phyloP scores from a whole-genome alignment of 2,888 invertebrate species.

The Tenthredo scrophulariae region DNA sequence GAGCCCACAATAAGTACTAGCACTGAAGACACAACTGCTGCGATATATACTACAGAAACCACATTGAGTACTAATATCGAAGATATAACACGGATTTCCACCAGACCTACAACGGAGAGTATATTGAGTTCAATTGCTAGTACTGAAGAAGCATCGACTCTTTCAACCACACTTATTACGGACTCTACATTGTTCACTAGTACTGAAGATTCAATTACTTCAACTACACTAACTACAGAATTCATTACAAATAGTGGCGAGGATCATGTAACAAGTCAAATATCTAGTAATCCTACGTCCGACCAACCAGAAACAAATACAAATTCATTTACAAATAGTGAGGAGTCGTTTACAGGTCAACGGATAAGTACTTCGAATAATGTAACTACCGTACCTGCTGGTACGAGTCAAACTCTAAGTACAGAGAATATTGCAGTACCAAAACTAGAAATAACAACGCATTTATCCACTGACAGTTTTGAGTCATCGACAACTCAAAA shows the following conservation, averaged over 20 bases:
- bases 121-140: conserved; percentile 6
- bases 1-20: conserved; percentile 17
- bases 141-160: conserved; percentile 35
- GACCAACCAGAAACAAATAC: conserved; percentile 59
- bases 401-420: not conserved
- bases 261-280: not conserved
- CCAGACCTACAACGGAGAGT: conserved; percentile 37
- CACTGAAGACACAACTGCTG: conserved; percentile 36
- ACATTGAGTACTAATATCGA: conserved; percentile 40
- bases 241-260: not conserved
- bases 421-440: not conserved
- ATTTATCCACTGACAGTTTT: not conserved
- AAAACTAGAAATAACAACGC: not conserved
- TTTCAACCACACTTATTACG: conserved; percentile 33
- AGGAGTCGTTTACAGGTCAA: conserved; percentile 9
- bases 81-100: conserved; percentile 43
- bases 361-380: conserved; percentile 20
- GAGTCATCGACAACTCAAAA: not conserved
- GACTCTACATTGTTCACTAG: conserved; percentile 13
- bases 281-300: conserved; percentile 27
- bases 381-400: conserved; percentile 1
- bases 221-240: conserved; percentile 34
- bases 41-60: conserved; percentile 44
- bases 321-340: conserved; percentile 8
- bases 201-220: conserved; percentile 14